Evolutionary conservation across 2,113 vertebrate genomes (phyloP).

Genomic region (Ptychochromis oligacanthus): DNA sequence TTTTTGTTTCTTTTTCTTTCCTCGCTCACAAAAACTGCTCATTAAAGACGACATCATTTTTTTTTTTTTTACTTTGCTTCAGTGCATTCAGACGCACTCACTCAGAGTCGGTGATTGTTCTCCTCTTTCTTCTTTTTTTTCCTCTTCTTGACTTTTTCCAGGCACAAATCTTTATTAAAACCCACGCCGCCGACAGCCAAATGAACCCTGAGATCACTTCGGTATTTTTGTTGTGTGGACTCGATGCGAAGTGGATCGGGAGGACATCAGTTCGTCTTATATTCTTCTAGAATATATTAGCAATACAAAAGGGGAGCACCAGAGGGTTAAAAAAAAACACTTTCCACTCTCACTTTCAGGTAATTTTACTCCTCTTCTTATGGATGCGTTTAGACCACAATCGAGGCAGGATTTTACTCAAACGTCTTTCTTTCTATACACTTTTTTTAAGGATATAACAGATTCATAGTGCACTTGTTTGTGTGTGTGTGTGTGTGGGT

Average conservation of each 20-base stretch:
- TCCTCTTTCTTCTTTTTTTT: background rate
- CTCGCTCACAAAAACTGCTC: background rate
- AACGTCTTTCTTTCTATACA: slow-evolving; percentile 62
- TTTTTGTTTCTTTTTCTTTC: background rate
- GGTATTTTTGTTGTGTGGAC: background rate
- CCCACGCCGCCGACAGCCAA: slow-evolving; percentile 44
- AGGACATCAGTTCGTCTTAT: slow-evolving; percentile 10
- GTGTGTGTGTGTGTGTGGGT: slow-evolving; percentile 27
- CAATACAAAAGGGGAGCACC: slow-evolving; percentile 69
- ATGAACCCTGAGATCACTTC: slow-evolving; percentile 9
- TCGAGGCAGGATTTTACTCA: slow-evolving; percentile 37
- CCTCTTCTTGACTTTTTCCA: background rate
- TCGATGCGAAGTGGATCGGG: background rate
- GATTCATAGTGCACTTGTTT: slow-evolving; percentile 73
- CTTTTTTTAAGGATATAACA: slow-evolving; percentile 43
- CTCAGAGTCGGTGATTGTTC: background rate
- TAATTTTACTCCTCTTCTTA: slow-evolving; percentile 66
- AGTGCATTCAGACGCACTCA: slow-evolving; percentile 8
- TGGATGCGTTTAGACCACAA: slow-evolving; percentile 17
- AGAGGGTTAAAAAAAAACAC: slow-evolving; percentile 53
- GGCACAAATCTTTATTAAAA: background rate
- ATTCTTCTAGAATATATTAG: slow-evolving; percentile 61
- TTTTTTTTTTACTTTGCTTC: background rate
- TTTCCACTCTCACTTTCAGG: slow-evolving; percentile 79
- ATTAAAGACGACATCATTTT: background rate